Evolutionary conservation across 2,888 invertebrate species (phyloP).

Genomic region (Villa cingulata): DNA sequence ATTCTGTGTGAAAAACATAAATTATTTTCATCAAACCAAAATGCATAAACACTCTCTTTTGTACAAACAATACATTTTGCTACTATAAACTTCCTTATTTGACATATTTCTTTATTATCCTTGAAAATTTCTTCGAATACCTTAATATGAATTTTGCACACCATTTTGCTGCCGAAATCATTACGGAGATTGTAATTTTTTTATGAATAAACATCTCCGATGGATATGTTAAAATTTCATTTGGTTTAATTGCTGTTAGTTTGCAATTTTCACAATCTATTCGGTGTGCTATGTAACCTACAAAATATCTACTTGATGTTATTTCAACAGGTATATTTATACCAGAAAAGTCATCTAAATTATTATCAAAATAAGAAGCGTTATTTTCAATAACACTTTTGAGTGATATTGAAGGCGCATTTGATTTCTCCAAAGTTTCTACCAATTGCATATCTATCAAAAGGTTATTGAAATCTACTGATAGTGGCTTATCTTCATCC

Average conservation of each 20-base stretch:
- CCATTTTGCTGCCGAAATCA: constrained; percentile 2
- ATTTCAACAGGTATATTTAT: background rate
- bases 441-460: background rate
- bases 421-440: background rate
- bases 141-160: constrained; percentile 6
- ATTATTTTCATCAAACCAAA: constrained; percentile 1
- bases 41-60: background rate
- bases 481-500: constrained; percentile 2
- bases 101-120: background rate
- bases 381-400: background rate
- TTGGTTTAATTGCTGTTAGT: background rate
- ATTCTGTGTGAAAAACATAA: constrained; percentile 1
- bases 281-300: constrained; percentile 3
- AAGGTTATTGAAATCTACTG: constrained; percentile 1
- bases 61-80: background rate
- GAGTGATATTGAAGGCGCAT: too few species aligned
- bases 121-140: background rate
- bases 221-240: constrained; percentile 3
- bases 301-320: constrained; percentile 3
- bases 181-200: constrained; percentile 2
- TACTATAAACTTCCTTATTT: too few species aligned
- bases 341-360: background rate
- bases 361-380: background rate
- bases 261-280: constrained; percentile 1
- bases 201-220: constrained; percentile 4